phyloP scores from a whole-genome alignment of 2,113 vertebrate species.

The Vulpes vulpes region DNA sequence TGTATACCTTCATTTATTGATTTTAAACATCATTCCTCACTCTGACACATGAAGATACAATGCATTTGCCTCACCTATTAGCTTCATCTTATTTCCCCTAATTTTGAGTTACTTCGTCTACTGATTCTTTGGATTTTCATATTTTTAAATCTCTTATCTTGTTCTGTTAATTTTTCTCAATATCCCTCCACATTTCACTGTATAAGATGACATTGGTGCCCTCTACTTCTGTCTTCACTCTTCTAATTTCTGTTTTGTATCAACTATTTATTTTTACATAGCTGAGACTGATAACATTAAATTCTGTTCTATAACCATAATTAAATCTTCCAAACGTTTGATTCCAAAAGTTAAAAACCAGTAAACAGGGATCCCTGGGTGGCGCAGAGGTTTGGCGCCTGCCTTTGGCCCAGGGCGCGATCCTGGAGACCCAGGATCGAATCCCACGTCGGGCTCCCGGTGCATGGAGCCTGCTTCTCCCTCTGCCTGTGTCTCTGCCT shows the following conservation, averaged over 20 bases:
- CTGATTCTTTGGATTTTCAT: not conserved
- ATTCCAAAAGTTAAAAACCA: slow-evolving; percentile 19
- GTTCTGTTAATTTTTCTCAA: not conserved
- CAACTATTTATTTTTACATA: not conserved
- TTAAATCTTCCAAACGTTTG: not conserved
- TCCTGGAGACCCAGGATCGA: too few species aligned
- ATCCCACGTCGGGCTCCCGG: too few species aligned
- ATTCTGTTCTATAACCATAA: not conserved
- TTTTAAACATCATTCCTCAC: not conserved
- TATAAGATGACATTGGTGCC: not conserved
- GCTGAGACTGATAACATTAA: not conserved
- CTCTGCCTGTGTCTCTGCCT: too few species aligned
- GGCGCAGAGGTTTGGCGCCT: too few species aligned
- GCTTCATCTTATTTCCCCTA: not conserved
- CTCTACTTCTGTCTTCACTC: not conserved
- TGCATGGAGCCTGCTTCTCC: too few species aligned
- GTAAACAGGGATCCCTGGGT: not conserved
- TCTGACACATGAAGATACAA: not conserved
- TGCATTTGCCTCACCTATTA: not conserved
- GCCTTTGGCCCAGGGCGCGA: too few species aligned
- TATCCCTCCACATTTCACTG: not conserved
- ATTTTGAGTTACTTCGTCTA: not conserved
- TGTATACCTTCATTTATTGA: not conserved
- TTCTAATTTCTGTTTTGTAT: not conserved
- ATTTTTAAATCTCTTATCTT: slow-evolving; percentile 26